Evolutionary conservation across 2,797 vertebrate species (phyloP), one percentile per base, ranked within the genome.

Genomic region (Intellagama lesueurii): DNA sequence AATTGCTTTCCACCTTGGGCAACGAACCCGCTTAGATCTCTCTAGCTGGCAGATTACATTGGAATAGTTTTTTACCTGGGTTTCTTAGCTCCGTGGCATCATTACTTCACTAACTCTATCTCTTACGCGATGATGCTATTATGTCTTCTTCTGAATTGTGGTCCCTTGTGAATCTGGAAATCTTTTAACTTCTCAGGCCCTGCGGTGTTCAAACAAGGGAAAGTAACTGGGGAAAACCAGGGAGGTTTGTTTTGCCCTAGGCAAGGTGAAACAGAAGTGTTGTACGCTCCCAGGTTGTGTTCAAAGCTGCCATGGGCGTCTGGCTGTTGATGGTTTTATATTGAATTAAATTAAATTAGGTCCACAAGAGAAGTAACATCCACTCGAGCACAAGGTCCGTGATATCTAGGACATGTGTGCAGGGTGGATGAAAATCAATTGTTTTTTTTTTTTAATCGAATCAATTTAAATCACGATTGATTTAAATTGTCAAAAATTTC

Each of bases 41-140:
- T 92, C 87, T 90, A 68, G 17, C 12, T 92, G 92, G 89, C 93
- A 88, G 91, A 92, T 81, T 90, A 69, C 77, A 86, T 88, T 85
- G 80, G 87, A 91, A 91, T n/a, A 52, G 8, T 85, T 94, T 92
- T 76, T 90, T 92, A 68, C 77, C 84, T 89, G 86, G 91, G 77
- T n/a, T 91, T 89, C 92, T 83, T 87, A 85, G 90, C 91, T 85
- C 91, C 64, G 5, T 26, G 92, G 49, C 86, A 52, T 75, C 32
- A 26, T 66, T 78, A 47, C 90, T 88, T 6, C 60, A 49, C 5
- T 16, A 3, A 2, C 79, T 7, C 52, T 5, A 26, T 47, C n/a
- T 28, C 22, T 28, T 26, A 17, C 9, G n/a, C 64, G 40, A 40
- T 35, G 1, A 28, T 1, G 12, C 66, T 85, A 16, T 73, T 86